A percentile compares a stretch with the other conserved stretches of the same genome.
Evolutionary conservation across 2,797 vertebrate genomes (phyloP).

Genomic region (Manis javanica): DNA sequence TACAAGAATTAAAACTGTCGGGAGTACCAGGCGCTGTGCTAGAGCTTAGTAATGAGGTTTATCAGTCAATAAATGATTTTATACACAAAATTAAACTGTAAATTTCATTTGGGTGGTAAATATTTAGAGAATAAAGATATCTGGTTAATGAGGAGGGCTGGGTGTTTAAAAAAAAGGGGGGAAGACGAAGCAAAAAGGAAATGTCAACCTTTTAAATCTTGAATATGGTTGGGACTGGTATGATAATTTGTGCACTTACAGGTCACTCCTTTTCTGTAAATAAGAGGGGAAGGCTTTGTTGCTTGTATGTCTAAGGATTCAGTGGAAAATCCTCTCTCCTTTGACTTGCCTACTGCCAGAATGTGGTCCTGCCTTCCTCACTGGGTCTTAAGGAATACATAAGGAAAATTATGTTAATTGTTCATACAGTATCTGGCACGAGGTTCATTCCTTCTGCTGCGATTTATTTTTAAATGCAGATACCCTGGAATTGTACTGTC

Average conservation of each 20-base stretch:
- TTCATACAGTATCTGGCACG: background rate
- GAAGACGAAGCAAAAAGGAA: conserved; percentile 84
- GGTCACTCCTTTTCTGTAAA: conserved; percentile 75
- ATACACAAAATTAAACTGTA: conserved; percentile 96
- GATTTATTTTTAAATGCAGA: conserved; percentile 22
- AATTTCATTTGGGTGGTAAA: conserved; percentile 94
- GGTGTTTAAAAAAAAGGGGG: conserved; percentile 59
- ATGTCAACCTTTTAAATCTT: conserved; percentile 90
- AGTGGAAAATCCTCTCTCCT: background rate
- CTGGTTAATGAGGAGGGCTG: conserved; percentile 89
- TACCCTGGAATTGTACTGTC: background rate
- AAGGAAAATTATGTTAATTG: background rate
- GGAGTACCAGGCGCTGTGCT: conserved; percentile 88
- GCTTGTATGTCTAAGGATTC: conserved; percentile 81
- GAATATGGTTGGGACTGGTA: conserved; percentile 76
- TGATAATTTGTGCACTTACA: conserved; percentile 83
- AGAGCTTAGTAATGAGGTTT: conserved; percentile 91
- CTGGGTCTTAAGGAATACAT: background rate
- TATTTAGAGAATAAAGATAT: conserved; percentile 92
- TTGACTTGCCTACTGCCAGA: background rate
- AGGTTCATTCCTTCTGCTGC: background rate
- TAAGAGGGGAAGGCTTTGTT: conserved; percentile 77
- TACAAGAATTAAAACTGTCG: conserved; percentile 95
- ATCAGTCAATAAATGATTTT: conserved; percentile 96
- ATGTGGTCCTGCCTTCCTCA: background rate